Evolutionary conservation across 2,113 vertebrate genomes (phyloP), one percentile per base, ranked within the genome.

Genomic region (Bufo bufo): DNA sequence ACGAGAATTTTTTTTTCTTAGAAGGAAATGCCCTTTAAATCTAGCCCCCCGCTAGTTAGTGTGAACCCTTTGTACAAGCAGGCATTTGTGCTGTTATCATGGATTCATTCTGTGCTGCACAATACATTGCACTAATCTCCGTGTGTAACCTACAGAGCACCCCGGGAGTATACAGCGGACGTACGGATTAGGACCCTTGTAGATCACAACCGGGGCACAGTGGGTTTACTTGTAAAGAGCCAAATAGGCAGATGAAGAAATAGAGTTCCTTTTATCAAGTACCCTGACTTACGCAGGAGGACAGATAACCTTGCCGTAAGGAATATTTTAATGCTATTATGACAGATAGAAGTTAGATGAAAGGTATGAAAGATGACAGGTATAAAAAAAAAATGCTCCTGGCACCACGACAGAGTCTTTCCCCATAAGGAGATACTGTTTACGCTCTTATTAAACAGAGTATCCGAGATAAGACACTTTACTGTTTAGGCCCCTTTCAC

Each of bases 241-340:
- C 50, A 69, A 50, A 87, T 45, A 59, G 59, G 33, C 23, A 81
- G 17, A 82, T 82, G 52, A 83, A 43, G 56, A 63, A 88, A 83
- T 63, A 58, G 63, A 16, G 54, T 33, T 82, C 45, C 56, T 88
- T 81, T 88, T 88, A 75, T 88, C 66, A 82, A 80, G 86, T 65
- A 79, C 59, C 69, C 74, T 66, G 85, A 88, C 69, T 82, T 83
- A 52, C 54, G 74, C 45, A 17, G 66, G 81, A 88, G 86, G 79
- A 82, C 80, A 82, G 52, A 74, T 88, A 82, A 88, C 86, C 69
- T 88, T 83, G 86, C 86, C 83, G 69, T 69, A 87, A 87, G 86
- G 86, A 87, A 88, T 82, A 88, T 82, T 75, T 88, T 74, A 82
- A 82, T 88, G 13, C 79, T 66, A 82, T 88, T 88, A 88, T 88